Evolutionary conservation across 2,113 vertebrate genomes (phyloP).

Genomic region (Tauraco erythrolophus): DNA sequence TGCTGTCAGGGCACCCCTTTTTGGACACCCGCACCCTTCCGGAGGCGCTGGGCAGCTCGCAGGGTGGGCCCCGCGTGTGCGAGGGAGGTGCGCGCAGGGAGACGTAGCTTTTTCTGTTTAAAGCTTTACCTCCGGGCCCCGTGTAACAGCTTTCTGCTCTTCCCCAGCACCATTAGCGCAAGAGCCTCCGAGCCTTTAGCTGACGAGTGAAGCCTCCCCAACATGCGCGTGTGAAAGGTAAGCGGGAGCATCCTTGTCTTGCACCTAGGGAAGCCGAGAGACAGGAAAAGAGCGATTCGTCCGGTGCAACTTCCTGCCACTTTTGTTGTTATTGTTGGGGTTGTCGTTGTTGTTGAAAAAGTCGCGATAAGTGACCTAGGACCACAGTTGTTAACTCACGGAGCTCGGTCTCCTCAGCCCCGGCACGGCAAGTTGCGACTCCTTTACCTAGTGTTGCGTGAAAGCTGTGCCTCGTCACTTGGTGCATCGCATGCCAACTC

Average conservation of each 20-base stretch:
- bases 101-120: background rate
- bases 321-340: background rate
- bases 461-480: background rate
- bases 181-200: background rate
- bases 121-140: background rate
- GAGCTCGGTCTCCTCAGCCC: background rate
- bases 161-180: background rate
- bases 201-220: background rate
- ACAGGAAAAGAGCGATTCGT: background rate
- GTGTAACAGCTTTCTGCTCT: background rate
- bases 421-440: background rate
- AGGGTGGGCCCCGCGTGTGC: background rate
- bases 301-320: background rate
- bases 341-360: background rate
- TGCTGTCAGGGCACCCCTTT: background rate
- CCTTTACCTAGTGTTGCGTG: background rate
- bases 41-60: background rate
- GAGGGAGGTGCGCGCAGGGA: background rate
- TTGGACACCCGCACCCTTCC: background rate
- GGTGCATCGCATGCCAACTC: background rate
- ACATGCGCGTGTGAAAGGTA: background rate
- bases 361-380: background rate
- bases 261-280: background rate
- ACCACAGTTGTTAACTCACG: background rate
- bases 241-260: background rate